These are phyloP conservation scores for Xestia ashworthii DNA, from an alignment of 2,888 invertebrate species.

Conservation along the genomic window DNA sequence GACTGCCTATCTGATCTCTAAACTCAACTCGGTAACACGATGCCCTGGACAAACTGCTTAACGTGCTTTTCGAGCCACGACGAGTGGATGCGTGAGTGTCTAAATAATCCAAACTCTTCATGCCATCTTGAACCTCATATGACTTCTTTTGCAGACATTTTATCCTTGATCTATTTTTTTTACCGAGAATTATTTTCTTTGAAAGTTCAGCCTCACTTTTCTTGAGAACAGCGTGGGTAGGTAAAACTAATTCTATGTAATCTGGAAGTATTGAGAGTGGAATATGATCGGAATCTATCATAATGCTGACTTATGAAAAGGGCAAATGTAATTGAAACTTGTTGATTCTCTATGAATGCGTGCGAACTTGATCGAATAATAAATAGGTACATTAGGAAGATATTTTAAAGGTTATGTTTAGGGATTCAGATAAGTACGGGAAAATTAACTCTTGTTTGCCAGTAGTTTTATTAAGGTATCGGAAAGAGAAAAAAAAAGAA, in stretches of 20 bases:
- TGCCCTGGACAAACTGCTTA: background rate
- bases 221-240: constrained; percentile 26
- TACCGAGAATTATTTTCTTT: constrained; percentile 10
- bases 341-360: constrained; percentile 4
- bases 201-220: constrained; percentile 1
- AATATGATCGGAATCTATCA: constrained; percentile 47
- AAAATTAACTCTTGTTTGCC: background rate
- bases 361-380: background rate
- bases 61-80: background rate
- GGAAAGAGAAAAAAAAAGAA: background rate
- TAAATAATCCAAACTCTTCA: background rate
- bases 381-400: background rate
- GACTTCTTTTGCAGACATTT: background rate
- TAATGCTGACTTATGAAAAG: constrained; percentile 39
- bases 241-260: constrained; percentile 41
- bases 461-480: background rate
- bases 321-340: constrained; percentile 39
- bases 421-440: background rate
- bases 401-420: background rate
- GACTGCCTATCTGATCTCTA: background rate
- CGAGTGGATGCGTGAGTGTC: background rate
- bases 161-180: background rate
- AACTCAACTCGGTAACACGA: background rate
- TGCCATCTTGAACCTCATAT: background rate
- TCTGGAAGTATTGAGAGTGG: constrained; percentile 38